Evolutionary conservation across 2,113 vertebrate genomes (phyloP), one percentile per base, ranked within the genome.

Genomic region (Catharus fuscescens): DNA sequence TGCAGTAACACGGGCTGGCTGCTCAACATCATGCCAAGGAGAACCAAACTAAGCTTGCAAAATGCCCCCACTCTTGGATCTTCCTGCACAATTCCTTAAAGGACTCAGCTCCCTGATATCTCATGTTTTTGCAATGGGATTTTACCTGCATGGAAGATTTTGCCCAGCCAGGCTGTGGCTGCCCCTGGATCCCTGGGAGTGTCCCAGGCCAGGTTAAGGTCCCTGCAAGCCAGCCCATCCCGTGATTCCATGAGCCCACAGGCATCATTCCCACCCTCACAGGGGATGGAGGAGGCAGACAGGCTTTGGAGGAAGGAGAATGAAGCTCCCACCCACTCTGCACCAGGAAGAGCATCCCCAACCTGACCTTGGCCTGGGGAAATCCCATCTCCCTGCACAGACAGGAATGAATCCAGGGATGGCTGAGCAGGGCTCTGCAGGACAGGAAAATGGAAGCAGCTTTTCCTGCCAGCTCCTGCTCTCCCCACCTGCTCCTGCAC

Each of bases 251-350:
- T 1, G 56, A 31, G 31, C 19, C 28, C 26, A 3, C 3, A 2
- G 5, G 24, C 2, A 5, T 11, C 45, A 4, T 13, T 66, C 25
- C 14, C 8, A 70, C 11, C 18, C 53, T 44, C 8, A 0, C 0
- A 1, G 36, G 50, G 38, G 23, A 9, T 18, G 45, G 5, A 42
- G 62, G 47, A 44, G 42, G 61, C 71, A 66, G 23, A 2, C 10
- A 14, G 61, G 48, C 4, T 59, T 20, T 18, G 17, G 36, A 15
- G 59, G 64, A 57, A 72, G 88, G 23, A 64, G 19, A 18, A 79
- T 24, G 56, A 70, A 65, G 24, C 23, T 81, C 44, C 24, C 54
- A 5, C 28, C 11, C 3, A 3, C 20, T 66, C 14, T 9, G 6
- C 19, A 13, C 9, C 31, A 57, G 15, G 28, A 57, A 26, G 10